Percentiles rank a stretch among this genome's conserved stretches.
phyloP scores from a whole-genome alignment of 2,888 invertebrate species.

The Drosophila longiperda region DNA sequence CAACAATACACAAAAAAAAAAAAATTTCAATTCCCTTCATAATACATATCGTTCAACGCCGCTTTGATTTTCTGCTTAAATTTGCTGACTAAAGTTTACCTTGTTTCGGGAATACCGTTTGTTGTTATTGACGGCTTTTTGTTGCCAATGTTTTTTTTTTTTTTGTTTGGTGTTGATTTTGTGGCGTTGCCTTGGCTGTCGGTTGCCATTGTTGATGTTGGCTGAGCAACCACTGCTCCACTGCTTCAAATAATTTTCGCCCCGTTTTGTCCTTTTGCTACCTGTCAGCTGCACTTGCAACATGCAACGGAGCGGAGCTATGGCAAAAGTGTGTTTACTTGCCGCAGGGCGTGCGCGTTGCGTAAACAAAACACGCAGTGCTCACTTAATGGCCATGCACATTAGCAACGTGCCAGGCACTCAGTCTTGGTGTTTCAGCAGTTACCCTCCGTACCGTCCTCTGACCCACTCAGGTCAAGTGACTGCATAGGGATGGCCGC shows the following conservation, averaged over 20 bases:
- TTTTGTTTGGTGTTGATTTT: slow-evolving; percentile 37
- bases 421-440: slow-evolving; percentile 17
- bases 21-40: slow-evolving; percentile 57
- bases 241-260: slow-evolving; percentile 60
- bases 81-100: slow-evolving; percentile 31
- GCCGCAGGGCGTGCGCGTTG: slow-evolving; percentile 50
- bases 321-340: slow-evolving; percentile 46
- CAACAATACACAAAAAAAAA: slow-evolving; percentile 49
- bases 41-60: slow-evolving; percentile 27
- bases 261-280: slow-evolving; percentile 48
- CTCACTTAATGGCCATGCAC: slow-evolving; percentile 77
- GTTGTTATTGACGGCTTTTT: slow-evolving; percentile 22
- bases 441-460: neutral
- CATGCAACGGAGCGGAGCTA: slow-evolving; percentile 56
- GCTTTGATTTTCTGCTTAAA: slow-evolving; percentile 62
- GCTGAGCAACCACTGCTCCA: slow-evolving; percentile 48
- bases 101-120: slow-evolving; percentile 14
- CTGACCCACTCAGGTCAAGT: slow-evolving; percentile 40
- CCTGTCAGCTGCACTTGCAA: slow-evolving; percentile 73
- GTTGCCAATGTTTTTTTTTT: slow-evolving; percentile 18
- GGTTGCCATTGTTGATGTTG: slow-evolving; percentile 52
- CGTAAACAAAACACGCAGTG: slow-evolving; percentile 80
- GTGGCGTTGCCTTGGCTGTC: slow-evolving; percentile 57
- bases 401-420: slow-evolving; percentile 71
- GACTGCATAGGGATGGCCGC: slow-evolving; percentile 25